phyloP scores from a whole-genome alignment of 1,140 invertebrate species.

The Samia ricini region DNA sequence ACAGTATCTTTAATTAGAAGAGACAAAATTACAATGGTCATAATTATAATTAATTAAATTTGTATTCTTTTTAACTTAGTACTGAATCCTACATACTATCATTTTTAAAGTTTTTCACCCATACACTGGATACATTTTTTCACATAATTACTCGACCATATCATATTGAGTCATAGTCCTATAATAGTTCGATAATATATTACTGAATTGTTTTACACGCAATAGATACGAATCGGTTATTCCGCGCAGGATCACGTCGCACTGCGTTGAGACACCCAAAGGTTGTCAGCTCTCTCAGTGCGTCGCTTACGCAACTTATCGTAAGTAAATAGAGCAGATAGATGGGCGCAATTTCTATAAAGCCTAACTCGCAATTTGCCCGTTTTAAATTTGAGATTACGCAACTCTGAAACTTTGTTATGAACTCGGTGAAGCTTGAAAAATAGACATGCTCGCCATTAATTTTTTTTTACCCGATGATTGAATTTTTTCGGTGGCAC shows the following conservation, averaged over 20 bases:
- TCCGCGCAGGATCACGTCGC: conserved; percentile 47
- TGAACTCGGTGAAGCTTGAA: conserved; percentile 25
- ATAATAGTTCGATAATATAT: conserved; percentile 5
- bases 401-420: conserved; percentile 12
- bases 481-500: not conserved
- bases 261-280: conserved; percentile 45
- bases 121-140: too few species aligned
- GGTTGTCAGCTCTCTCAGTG: conserved; percentile 48
- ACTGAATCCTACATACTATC: too few species aligned
- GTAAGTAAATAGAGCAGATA: conserved; percentile 52
- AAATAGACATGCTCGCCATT: conserved; percentile 12
- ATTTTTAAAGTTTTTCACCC: too few species aligned
- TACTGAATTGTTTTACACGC: conserved; percentile 27
- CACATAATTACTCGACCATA: too few species aligned
- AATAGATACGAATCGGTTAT: conserved; percentile 46
- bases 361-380: conserved; percentile 22
- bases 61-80: too few species aligned
- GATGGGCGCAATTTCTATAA: conserved; percentile 37
- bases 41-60: too few species aligned
- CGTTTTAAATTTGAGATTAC: conserved; percentile 27
- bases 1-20: too few species aligned
- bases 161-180: not conserved
- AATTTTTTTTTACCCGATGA: conserved; percentile 8
- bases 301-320: conserved; percentile 43
- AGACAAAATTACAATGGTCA: too few species aligned